phyloP scores from a whole-genome alignment of 2,797 vertebrate species.

The Coccyzus lansbergi region DNA sequence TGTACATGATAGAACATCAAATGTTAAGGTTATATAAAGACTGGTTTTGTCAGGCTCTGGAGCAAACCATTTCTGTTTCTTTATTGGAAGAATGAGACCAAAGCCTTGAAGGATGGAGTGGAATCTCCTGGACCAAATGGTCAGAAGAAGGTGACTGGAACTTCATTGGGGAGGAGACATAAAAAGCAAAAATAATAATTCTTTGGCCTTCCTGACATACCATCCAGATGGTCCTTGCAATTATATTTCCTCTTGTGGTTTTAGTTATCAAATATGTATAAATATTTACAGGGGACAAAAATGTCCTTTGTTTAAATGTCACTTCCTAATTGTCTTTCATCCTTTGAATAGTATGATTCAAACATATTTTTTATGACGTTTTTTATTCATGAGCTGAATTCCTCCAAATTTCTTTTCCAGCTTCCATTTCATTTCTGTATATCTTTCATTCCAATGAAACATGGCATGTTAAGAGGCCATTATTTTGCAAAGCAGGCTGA shows the following conservation, averaged over 20 bases:
- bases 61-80: neutral
- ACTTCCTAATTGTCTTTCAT: slow-evolving; percentile 7
- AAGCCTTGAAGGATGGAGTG: neutral
- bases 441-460: neutral
- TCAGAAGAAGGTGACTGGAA: neutral
- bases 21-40: neutral
- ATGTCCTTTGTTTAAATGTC: neutral
- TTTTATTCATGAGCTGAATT: neutral
- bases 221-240: neutral
- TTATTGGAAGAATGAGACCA: neutral
- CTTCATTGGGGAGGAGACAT: neutral
- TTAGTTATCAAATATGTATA: neutral
- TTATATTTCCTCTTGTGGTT: neutral
- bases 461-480: neutral
- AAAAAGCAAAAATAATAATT: neutral
- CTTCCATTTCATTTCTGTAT: neutral
- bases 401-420: neutral
- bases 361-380: neutral
- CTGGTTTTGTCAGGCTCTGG: neutral
- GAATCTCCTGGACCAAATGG: neutral
- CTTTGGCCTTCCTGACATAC: neutral
- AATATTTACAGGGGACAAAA: slow-evolving; percentile 24
- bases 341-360: neutral
- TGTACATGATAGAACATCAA: neutral
- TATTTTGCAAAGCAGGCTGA: neutral